These are phyloP conservation scores for Dendroctonus valens DNA, from an alignment of 1,140 invertebrate genomes.

Conservation along the genomic window DNA sequence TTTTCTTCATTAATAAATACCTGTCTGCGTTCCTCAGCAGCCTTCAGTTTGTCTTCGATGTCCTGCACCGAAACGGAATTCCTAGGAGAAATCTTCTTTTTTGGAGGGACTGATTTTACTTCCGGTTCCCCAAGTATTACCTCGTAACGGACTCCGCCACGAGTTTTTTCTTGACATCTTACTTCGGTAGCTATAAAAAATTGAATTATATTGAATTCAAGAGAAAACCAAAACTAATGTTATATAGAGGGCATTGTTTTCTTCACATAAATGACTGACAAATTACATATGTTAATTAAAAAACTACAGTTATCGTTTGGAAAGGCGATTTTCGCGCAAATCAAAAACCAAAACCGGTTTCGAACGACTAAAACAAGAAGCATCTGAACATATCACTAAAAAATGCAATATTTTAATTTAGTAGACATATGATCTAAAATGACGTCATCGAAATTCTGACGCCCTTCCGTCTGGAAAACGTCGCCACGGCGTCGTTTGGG, in stretches of 20 bases:
- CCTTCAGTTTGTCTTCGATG: slow-evolving; percentile 87
- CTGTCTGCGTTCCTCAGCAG: slow-evolving; percentile 86
- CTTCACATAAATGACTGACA: too few relatives aligned
- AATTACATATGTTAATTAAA: too few relatives aligned
- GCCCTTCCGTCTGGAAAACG: slow-evolving; percentile 10
- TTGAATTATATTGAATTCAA: too few relatives aligned
- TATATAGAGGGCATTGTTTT: too few relatives aligned
- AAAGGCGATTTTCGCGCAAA: too few relatives aligned
- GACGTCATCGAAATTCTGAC: slow-evolving; percentile 16
- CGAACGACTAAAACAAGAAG: too few relatives aligned
- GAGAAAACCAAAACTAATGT: neutral
- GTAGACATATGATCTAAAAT: neutral
- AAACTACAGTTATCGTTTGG: too few relatives aligned
- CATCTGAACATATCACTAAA: too few relatives aligned
- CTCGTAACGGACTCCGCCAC: slow-evolving; percentile 89
- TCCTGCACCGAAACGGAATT: slow-evolving; percentile 71
- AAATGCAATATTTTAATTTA: too few relatives aligned
- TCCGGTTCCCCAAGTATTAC: slow-evolving; percentile 86
- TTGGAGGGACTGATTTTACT: slow-evolving; percentile 72
- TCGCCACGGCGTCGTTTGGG: neutral
- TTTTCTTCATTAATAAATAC: slow-evolving; percentile 55
- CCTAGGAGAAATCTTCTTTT: slow-evolving; percentile 64
- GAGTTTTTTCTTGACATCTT: slow-evolving; percentile 82
- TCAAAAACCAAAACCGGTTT: too few relatives aligned
- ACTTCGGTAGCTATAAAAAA: slow-evolving; percentile 75